A percentile compares a stretch with the other conserved stretches of the same genome.
These are phyloP conservation scores for Automeris io DNA, from an alignment of 2,888 invertebrate genomes.

Conservation along the genomic window DNA sequence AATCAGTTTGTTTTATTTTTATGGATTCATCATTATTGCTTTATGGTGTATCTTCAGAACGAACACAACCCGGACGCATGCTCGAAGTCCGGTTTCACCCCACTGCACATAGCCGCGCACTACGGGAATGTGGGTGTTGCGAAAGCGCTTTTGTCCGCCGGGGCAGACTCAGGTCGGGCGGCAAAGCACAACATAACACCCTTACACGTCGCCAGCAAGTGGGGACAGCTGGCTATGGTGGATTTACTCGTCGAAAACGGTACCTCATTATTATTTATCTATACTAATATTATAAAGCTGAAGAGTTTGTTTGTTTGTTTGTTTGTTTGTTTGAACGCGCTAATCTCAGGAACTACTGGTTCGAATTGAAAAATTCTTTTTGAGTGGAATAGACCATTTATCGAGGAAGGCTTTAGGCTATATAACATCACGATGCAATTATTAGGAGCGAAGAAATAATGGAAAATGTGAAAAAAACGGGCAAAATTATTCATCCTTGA, in stretches of 20 bases:
- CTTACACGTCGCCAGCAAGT: slow-evolving; percentile 97
- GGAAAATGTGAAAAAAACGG: too few relatives aligned
- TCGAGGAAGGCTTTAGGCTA: too few relatives aligned
- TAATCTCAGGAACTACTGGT: too few relatives aligned
- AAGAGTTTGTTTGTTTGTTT: too few relatives aligned
- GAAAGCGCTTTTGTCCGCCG: slow-evolving; percentile 89
- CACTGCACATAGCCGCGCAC: slow-evolving; percentile 98
- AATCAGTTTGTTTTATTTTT: too few relatives aligned
- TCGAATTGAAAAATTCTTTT: too few relatives aligned
- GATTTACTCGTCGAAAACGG: slow-evolving; percentile 88
- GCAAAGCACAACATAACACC: slow-evolving; percentile 99
- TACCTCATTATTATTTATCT: slow-evolving; percentile 19
- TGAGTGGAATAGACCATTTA: too few relatives aligned
- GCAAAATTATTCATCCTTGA: too few relatives aligned
- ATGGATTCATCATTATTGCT: not conserved
- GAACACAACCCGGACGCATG: slow-evolving; percentile 98
- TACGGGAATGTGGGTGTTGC: slow-evolving; percentile 98
- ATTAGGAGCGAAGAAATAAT: too few relatives aligned
- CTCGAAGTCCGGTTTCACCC: slow-evolving; percentile 98
- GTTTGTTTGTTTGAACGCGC: too few relatives aligned
- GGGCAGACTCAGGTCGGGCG: slow-evolving; percentile 96
- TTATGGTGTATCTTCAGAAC: slow-evolving; percentile 74
- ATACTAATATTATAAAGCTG: not conserved
- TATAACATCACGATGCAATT: too few relatives aligned
- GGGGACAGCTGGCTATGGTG: slow-evolving; percentile 97